phyloP scores from a whole-genome alignment of 2,113 vertebrate genomes.

The Melanocharis versteri region DNA sequence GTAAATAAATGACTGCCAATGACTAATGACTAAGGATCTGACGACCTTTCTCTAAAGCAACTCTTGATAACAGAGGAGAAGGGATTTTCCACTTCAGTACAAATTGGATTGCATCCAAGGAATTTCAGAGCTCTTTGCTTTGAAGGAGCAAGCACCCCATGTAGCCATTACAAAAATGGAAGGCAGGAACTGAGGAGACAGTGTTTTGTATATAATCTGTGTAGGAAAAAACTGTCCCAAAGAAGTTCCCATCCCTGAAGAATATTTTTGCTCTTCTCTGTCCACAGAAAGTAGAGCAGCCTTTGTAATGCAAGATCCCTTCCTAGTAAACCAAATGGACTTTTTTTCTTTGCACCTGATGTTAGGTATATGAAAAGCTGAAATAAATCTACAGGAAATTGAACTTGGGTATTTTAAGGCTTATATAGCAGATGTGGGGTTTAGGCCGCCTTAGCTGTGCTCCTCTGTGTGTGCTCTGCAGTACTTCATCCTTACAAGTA shows the following conservation, averaged over 20 bases:
- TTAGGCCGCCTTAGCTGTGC: background rate
- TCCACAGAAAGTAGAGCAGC: background rate
- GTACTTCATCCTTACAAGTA: background rate
- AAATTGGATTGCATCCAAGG: background rate
- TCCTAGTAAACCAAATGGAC: background rate
- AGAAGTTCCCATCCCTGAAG: background rate
- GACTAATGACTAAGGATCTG: background rate
- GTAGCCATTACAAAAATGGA: background rate
- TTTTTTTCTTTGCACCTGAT: background rate
- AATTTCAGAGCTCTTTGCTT: background rate
- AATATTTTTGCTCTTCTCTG: background rate
- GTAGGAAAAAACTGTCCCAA: background rate
- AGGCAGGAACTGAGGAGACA: background rate
- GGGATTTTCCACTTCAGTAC: constrained; percentile 22
- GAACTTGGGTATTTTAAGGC: background rate
- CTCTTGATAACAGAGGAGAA: background rate
- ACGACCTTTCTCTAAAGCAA: background rate
- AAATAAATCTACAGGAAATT: background rate
- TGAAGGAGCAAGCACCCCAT: background rate
- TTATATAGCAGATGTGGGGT: background rate
- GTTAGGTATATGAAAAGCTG: background rate
- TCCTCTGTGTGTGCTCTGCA: background rate
- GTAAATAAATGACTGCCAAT: background rate
- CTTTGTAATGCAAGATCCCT: background rate
- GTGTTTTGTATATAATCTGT: background rate